Base-by-base conservation (phyloP, 2,888 invertebrate species). In the Machimus atricapillus region DNA sequence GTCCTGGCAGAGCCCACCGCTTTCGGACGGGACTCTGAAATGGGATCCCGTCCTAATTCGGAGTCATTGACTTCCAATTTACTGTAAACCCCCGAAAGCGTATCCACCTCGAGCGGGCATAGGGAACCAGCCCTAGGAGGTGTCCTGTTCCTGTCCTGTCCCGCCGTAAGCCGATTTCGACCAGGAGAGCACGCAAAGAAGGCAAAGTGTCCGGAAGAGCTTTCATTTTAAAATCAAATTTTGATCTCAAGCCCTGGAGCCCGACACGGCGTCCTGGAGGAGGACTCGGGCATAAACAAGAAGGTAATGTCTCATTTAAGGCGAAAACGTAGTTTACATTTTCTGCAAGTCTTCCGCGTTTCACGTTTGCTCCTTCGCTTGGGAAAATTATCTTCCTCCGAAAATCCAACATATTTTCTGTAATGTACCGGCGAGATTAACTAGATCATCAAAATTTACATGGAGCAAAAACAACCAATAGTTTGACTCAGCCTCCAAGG, bases 1-100 rank as follows among this genome's bases (percentile, higher is more conserved):
- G 66, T 83, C 66, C 83, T 83, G 1, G 37, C 37, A 66, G 40
- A 40, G 58, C 66, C 58, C 66, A 56, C n/a, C 37, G 23, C 34
- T 82, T 37, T 34, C 14, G 58, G 12, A 37, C n/a, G 37, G 19
- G 43, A 19, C 27, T 31, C 73, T 83, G 83, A 66, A 83, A 83
- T 73, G 83, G 66, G 58, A 83, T 83, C 66, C 40, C 52, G 66
- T 73, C 40, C 83, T 83, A 66, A 83, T 83, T 83, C 83, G 66
- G 66, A 66, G 83, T 83, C 83, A 83, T 83, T 83, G 83, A 83
- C 83, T 83, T 66, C 66, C 83, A 83, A 83, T 83, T 83, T 83
- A 40, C 19, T 83, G 66, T 81, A 81, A 81, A 31, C 23, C 81
- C 81, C 81, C n/a, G 23, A 52, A 81, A 81, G 52, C 76, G 81